These are phyloP conservation scores for Carabus problematicus DNA, from an alignment of 2,888 invertebrate genomes.

Conservation along the genomic window DNA sequence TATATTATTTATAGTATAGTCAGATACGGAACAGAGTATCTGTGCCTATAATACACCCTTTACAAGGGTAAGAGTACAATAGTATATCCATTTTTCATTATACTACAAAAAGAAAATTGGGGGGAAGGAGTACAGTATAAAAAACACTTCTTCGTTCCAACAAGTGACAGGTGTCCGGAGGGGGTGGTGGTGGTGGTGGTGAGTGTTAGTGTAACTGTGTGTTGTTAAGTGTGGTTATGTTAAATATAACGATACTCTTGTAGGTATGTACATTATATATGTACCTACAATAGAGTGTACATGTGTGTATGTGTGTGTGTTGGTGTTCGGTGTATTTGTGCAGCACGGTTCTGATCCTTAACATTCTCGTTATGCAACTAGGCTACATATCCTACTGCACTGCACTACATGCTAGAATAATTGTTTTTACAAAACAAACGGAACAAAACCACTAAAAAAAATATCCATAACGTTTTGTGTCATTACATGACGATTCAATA, in stretches of 20 bases:
- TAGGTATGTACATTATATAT: not conserved
- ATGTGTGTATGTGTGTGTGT: not conserved
- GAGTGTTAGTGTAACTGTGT: constrained; percentile 10
- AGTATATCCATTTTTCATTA: constrained; percentile 34
- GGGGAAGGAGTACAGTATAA: constrained; percentile 36
- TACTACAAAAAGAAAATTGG: constrained; percentile 39
- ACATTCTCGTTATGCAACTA: not conserved
- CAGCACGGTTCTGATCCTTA: constrained; percentile 17
- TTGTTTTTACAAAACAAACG: constrained; percentile 19
- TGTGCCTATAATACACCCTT: constrained; percentile 34
- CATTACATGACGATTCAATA: constrained; percentile 58
- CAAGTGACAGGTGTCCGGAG: not conserved
- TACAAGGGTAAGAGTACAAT: constrained; percentile 39
- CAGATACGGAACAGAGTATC: constrained; percentile 39
- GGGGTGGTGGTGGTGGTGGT: constrained; percentile 6
- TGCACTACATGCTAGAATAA: constrained; percentile 9
- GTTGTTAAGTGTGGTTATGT: constrained; percentile 1
- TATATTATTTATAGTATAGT: constrained; percentile 41
- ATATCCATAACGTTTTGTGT: constrained; percentile 54
- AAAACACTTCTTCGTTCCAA: constrained; percentile 31
- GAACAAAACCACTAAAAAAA: constrained; percentile 44
- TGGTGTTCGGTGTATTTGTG: constrained; percentile 7
- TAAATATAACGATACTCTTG: not conserved
- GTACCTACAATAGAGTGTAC: not conserved
- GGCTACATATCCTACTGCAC: constrained; percentile 14